These are phyloP conservation scores for Orchestia grillus DNA, from an alignment of 1,140 invertebrate species.

Conservation along the genomic window DNA sequence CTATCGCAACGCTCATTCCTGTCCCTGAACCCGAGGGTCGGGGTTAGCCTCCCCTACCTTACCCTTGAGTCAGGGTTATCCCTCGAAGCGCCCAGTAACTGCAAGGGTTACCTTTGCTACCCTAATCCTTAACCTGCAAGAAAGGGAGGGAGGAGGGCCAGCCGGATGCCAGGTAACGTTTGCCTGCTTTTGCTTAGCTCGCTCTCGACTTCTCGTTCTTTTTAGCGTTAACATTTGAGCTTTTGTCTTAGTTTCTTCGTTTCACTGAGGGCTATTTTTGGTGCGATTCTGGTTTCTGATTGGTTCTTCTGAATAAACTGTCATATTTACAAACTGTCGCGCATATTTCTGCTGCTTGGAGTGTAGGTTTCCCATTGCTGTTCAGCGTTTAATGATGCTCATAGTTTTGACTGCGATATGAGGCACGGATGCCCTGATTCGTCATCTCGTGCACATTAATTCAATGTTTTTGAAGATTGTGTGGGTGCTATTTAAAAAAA, in stretches of 20 bases:
- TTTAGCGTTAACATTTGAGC: not conserved
- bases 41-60: not conserved
- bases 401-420: no score
- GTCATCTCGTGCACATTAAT: no score
- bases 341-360: not conserved
- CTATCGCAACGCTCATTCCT: not conserved
- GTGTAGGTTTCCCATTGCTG: not conserved
- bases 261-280: not conserved
- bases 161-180: not conserved
- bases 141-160: not conserved
- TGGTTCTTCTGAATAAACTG: not conserved
- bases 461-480: not conserved
- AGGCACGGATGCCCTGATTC: no score
- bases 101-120: not conserved
- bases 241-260: not conserved
- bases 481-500: not conserved
- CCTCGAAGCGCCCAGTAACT: not conserved
- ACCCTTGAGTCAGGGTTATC: not conserved
- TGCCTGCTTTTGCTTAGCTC: not conserved
- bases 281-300: not conserved
- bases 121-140: not conserved
- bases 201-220: not conserved
- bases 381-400: no score
- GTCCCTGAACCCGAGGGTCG: not conserved
- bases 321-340: not conserved